A percentile compares a stretch with the other conserved stretches of the same genome.
Evolutionary conservation across 2,113 vertebrate genomes (phyloP).

Genomic region (Athene cunicularia): DNA sequence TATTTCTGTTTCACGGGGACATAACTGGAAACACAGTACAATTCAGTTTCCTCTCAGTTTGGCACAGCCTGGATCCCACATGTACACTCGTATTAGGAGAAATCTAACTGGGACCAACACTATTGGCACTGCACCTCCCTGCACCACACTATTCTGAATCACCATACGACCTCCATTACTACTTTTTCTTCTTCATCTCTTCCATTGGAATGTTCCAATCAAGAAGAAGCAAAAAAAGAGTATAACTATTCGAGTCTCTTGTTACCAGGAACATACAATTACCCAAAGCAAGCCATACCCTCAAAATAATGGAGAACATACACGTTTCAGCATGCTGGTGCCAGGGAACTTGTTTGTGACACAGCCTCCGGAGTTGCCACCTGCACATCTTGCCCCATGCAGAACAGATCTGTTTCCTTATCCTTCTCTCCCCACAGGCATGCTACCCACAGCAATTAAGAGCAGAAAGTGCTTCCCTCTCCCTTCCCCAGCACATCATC

Average conservation of each 20-base stretch:
- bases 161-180: neutral
- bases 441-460: neutral
- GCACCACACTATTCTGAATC: neutral
- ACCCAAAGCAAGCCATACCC: neutral
- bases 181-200: neutral
- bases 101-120: neutral
- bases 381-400: rapidly evolving
- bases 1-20: neutral
- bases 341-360: neutral
- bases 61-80: neutral
- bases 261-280: neutral
- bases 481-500: neutral
- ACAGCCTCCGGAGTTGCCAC: rapidly evolving
- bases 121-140: neutral
- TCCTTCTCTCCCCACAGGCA: neutral
- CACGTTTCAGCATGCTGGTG: rapidly evolving
- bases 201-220: neutral
- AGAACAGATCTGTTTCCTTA: neutral
- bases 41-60: neutral
- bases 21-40: neutral
- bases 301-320: neutral
- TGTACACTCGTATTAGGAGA: neutral
- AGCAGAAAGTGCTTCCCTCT: neutral
- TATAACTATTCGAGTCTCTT: neutral
- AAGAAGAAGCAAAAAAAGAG: neutral